Percentiles rank a stretch among this genome's conserved stretches.
Evolutionary conservation across 2,888 invertebrate genomes (phyloP).

Genomic region (Xestia rhomboidea): DNA sequence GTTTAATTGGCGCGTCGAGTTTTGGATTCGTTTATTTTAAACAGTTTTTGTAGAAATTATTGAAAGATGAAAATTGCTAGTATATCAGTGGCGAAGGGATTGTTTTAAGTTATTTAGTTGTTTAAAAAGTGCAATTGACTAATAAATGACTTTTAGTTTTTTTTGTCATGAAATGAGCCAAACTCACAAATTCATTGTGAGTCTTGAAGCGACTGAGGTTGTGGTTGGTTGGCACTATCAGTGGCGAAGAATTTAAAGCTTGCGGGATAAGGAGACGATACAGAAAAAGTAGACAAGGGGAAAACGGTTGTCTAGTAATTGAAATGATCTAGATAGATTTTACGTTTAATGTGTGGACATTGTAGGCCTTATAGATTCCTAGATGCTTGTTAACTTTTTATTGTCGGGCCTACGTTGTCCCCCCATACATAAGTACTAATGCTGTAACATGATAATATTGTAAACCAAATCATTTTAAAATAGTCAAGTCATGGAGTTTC

Average conservation of each 20-base stretch:
- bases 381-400: no score
- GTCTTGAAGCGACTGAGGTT: background rate
- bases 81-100: background rate
- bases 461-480: no score
- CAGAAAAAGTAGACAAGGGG: background rate
- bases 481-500: no score
- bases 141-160: background rate
- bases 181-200: background rate
- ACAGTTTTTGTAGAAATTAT: slow-evolving; percentile 6
- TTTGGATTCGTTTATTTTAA: background rate
- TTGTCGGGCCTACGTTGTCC: no score
- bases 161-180: background rate
- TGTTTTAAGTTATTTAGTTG: background rate
- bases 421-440: no score
- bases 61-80: background rate
- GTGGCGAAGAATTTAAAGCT: background rate
- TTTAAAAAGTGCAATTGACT: background rate
- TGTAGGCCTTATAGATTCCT: no score
- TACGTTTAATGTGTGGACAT: no score
- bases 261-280: background rate
- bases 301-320: no score
- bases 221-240: background rate
- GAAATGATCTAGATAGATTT: no score
- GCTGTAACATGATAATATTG: no score
- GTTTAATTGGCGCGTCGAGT: slow-evolving; percentile 52